A percentile compares a stretch with the other conserved stretches of the same genome.
phyloP scores from a whole-genome alignment of 2,113 vertebrate species.

The Gymnarchus niloticus region DNA sequence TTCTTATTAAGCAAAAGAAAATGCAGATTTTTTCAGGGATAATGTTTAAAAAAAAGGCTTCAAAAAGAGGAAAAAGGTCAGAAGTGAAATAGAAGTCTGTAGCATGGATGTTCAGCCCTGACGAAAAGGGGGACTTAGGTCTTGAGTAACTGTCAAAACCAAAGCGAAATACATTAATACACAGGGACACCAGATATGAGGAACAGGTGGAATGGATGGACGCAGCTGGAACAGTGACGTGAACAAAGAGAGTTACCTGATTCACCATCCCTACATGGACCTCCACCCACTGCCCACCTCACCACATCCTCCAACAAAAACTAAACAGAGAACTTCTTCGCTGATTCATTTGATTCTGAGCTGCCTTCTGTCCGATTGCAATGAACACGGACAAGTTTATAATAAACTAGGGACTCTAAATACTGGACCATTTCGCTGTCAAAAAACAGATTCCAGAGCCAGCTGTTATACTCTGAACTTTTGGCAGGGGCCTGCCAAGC shows the following conservation, averaged over 20 bases:
- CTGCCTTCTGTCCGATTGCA: neutral
- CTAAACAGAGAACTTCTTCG: neutral
- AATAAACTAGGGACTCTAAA: neutral
- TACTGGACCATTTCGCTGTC: neutral
- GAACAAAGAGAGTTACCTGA: neutral
- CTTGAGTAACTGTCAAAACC: neutral
- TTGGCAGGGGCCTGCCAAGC: neutral
- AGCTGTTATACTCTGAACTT: constrained; percentile 17
- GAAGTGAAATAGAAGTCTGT: too few species aligned
- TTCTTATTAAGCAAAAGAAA: too few species aligned
- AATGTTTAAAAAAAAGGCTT: too few species aligned
- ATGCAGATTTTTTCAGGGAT: too few species aligned
- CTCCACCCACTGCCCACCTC: neutral
- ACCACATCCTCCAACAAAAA: too few species aligned
- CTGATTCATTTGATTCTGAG: neutral
- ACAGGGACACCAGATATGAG: too few species aligned
- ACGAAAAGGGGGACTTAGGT: neutral
- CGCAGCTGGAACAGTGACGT: neutral
- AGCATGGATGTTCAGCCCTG: neutral
- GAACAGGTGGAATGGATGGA: neutral
- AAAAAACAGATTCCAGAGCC: neutral
- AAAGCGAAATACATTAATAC: neutral
- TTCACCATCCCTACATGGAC: neutral
- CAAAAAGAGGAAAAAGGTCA: too few species aligned
- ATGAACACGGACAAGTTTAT: neutral